Evolutionary conservation across 1,140 invertebrate genomes (phyloP).

Genomic region (Druon quercuslanigerum): DNA sequence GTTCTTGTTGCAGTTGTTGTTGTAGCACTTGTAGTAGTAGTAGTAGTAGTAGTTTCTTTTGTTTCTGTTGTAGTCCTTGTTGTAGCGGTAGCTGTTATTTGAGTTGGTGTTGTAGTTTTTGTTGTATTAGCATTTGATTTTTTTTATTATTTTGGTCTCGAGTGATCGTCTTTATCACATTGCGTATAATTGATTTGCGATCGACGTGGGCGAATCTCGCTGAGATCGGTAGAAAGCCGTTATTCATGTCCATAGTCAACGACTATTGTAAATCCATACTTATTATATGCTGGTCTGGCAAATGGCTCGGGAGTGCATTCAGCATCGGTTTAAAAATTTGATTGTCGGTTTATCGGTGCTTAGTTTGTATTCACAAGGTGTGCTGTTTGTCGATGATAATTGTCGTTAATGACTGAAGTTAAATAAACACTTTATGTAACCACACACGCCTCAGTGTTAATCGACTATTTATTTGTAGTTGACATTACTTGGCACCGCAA

Average conservation of each 20-base stretch:
- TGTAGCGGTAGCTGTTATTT: no score
- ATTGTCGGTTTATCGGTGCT: constrained; percentile 51
- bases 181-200: constrained; percentile 66
- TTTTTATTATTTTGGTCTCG: background rate
- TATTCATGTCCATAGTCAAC: constrained; percentile 50
- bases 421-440: constrained; percentile 49
- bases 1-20: no score
- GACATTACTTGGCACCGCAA: background rate
- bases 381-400: constrained; percentile 47
- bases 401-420: constrained; percentile 45
- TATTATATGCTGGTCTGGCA: constrained; percentile 40
- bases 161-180: constrained; percentile 42
- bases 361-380: constrained; percentile 55
- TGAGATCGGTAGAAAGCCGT: constrained; percentile 56
- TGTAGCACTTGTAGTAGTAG: no score
- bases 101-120: no score
- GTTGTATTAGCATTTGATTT: no score
- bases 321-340: constrained; percentile 48
- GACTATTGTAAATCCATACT: constrained; percentile 44
- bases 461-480: background rate
- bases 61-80: no score
- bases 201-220: constrained; percentile 63
- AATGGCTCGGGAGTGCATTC: constrained; percentile 42
- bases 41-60: no score
- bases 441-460: constrained; percentile 40